Conservation (phyloP, 2,113 vertebrate species). For the Balaeniceps rex region DNA sequence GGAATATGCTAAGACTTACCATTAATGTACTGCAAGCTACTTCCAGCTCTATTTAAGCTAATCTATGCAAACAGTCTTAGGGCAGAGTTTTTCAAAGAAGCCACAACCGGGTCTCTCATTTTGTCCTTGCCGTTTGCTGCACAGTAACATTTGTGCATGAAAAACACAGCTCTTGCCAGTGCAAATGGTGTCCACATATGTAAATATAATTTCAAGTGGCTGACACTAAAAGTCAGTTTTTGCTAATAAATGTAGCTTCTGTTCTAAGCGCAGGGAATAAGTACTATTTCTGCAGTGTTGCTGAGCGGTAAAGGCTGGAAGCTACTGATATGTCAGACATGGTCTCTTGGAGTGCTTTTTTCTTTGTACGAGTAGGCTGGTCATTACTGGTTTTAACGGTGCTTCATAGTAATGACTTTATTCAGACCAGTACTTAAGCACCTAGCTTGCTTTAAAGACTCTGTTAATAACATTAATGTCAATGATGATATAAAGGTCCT, state of each 20-base stretch:
- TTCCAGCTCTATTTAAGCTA: neutral
- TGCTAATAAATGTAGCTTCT: neutral
- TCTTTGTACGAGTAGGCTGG: accelerated
- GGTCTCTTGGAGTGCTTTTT: neutral
- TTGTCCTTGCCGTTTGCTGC: neutral
- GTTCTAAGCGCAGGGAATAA: neutral
- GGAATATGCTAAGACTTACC: neutral
- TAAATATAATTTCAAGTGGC: neutral
- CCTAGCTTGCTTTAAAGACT: neutral
- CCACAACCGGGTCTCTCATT: neutral
- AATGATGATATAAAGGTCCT: neutral
- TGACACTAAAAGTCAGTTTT: neutral
- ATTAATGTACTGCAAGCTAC: neutral
- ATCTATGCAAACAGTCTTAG: neutral
- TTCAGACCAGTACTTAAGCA: neutral
- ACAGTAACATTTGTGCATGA: neutral
- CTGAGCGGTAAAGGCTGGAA: neutral
- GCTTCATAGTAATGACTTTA: neutral
- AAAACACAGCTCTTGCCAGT: neutral
- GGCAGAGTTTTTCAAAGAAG: neutral
- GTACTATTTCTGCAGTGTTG: neutral
- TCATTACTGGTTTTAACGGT: neutral
- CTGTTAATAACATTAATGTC: neutral
- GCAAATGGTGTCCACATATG: neutral
- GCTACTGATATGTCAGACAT: neutral